Evolutionary conservation across 53 echinoderm and acorn worm species (phyloP).

Genomic region (Antedon mediterranea): DNA sequence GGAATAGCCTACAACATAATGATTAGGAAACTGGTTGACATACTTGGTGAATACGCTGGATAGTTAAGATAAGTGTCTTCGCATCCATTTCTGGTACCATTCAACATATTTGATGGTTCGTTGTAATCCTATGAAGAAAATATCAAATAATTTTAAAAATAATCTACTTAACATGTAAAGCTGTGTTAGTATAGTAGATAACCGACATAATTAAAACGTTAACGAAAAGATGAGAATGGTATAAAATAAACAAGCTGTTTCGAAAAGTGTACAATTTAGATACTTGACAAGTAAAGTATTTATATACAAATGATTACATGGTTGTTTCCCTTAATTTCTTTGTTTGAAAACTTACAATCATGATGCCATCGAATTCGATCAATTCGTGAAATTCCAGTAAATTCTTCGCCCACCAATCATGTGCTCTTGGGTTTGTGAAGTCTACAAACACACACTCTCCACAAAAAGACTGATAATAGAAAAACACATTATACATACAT

Average conservation of each 20-base stretch:
- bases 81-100: constrained; percentile 72
- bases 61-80: constrained; percentile 49
- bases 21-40: constrained; percentile 7
- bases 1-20: too few relatives aligned
- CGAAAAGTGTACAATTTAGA: too few relatives aligned
- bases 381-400: constrained; percentile 17
- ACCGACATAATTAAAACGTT: too few relatives aligned
- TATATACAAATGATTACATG: too few relatives aligned
- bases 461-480: constrained; percentile 40
- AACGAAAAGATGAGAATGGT: too few relatives aligned
- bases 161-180: too few relatives aligned
- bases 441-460: constrained; percentile 60
- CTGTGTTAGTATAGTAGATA: too few relatives aligned
- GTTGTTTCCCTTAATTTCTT: too few relatives aligned
- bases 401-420: constrained; percentile 55
- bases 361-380: constrained; percentile 72
- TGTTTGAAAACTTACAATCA: constrained; percentile 38
- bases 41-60: constrained; percentile 80
- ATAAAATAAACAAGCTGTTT: too few relatives aligned
- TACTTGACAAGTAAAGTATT: too few relatives aligned
- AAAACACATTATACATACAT: too few relatives aligned
- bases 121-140: constrained; percentile 39
- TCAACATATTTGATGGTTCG: constrained; percentile 76
- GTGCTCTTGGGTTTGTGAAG: constrained; percentile 59
- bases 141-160: not conserved